Evolutionary conservation across 2,113 vertebrate species (phyloP).

Genomic region (Ophiodon elongatus): DNA sequence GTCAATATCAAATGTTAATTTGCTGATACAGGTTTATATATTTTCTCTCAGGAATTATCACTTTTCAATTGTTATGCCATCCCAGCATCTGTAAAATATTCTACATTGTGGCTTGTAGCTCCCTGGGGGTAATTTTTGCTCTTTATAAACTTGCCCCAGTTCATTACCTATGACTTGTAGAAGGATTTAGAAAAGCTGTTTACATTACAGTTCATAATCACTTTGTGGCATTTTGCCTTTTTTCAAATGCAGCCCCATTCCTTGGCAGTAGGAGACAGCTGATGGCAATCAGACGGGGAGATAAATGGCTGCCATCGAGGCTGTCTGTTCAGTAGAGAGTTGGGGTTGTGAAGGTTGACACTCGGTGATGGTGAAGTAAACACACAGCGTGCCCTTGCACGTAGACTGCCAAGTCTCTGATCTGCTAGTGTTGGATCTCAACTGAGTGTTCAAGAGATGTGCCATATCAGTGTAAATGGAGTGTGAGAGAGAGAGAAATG

Average conservation of each 20-base stretch:
- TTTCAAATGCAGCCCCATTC: conserved; percentile 21
- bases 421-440: conserved; percentile 52
- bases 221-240: conserved; percentile 32
- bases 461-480: conserved; percentile 44
- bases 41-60: not conserved
- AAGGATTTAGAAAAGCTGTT: conserved; percentile 36
- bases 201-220: conserved; percentile 34
- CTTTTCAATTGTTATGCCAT: not conserved
- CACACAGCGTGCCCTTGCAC: conserved; percentile 66
- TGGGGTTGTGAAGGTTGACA: conserved; percentile 73
- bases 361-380: conserved; percentile 72
- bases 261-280: conserved; percentile 45
- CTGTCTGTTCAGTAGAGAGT: conserved; percentile 71
- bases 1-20: not conserved
- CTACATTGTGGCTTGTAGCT: not conserved
- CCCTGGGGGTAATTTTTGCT: not conserved
- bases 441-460: conserved; percentile 49
- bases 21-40: not conserved
- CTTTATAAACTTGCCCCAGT: not conserved
- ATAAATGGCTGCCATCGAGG: conserved; percentile 70
- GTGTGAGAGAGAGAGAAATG: conserved; percentile 36
- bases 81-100: not conserved
- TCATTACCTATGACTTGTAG: not conserved
- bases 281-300: conserved; percentile 65
- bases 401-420: conserved; percentile 63